Conservation (phyloP, 2,113 vertebrate species). For the Ramphastos sulfuratus region DNA sequence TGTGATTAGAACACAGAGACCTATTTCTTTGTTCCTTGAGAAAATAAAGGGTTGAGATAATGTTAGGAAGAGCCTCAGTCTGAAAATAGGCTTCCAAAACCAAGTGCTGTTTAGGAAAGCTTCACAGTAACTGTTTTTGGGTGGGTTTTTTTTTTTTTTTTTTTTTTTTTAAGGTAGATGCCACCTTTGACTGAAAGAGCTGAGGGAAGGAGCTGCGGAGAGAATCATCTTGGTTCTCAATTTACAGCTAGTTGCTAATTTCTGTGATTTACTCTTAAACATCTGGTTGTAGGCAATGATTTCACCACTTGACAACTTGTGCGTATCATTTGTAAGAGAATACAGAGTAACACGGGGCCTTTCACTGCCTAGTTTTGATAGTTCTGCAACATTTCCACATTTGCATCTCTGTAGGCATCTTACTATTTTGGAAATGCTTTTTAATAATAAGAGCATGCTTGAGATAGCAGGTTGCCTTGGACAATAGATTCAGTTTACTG, state of each 20-base stretch:
- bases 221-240: neutral
- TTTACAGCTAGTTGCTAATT: neutral
- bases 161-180: neutral
- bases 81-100: neutral
- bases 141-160: neutral
- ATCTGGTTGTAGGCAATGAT: neutral
- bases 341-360: rapidly evolving
- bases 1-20: neutral
- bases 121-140: rapidly evolving
- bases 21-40: neutral
- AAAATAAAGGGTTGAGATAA: neutral
- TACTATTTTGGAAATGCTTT: neutral
- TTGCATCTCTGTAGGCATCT: neutral
- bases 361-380: neutral
- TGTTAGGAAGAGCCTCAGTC: neutral
- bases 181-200: neutral
- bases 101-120: neutral
- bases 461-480: neutral
- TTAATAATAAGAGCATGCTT: neutral
- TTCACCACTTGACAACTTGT: neutral
- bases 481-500: neutral
- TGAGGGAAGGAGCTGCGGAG: neutral
- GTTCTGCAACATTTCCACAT: neutral
- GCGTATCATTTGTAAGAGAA: rapidly evolving
- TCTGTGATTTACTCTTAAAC: rapidly evolving